Percentiles rank a stretch among this genome's conserved stretches.
Conservation (phyloP, 2,797 vertebrate genomes). For the Tenualosa thibaudeaui region DNA sequence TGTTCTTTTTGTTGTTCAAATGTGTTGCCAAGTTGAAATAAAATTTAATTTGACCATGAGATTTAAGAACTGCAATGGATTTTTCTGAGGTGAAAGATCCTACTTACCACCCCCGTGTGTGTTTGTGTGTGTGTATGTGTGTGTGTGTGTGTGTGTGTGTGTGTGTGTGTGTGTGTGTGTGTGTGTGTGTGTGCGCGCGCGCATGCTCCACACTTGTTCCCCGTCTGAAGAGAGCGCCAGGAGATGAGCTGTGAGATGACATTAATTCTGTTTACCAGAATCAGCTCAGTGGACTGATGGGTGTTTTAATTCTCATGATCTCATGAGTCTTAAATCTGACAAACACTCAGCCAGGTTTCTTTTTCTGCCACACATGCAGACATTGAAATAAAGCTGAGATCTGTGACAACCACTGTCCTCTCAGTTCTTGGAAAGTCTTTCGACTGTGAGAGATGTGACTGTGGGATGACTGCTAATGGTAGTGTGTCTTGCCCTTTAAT, state of each 20-base stretch:
- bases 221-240: not conserved
- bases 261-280: conserved; percentile 12
- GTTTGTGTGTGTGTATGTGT: not conserved
- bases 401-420: not conserved
- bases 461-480: not conserved
- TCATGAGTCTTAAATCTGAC: not conserved
- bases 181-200: not conserved
- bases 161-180: not conserved
- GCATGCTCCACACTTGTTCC: not conserved
- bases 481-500: not conserved
- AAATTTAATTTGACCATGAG: not conserved
- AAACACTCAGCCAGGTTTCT: not conserved
- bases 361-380: not conserved
- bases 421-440: not conserved
- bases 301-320: not conserved
- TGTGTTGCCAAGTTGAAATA: not conserved
- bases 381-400: conserved; percentile 7
- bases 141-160: not conserved
- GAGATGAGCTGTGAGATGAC: not conserved
- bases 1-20: not conserved
- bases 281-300: not conserved
- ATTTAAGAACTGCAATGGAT: not conserved
- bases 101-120: not conserved
- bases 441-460: not conserved
- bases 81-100: not conserved